A percentile compares a stretch with the other conserved stretches of the same genome.
Conservation (phyloP, 53 echinoderm and acorn worm genomes). For the Stichopus horrens region DNA sequence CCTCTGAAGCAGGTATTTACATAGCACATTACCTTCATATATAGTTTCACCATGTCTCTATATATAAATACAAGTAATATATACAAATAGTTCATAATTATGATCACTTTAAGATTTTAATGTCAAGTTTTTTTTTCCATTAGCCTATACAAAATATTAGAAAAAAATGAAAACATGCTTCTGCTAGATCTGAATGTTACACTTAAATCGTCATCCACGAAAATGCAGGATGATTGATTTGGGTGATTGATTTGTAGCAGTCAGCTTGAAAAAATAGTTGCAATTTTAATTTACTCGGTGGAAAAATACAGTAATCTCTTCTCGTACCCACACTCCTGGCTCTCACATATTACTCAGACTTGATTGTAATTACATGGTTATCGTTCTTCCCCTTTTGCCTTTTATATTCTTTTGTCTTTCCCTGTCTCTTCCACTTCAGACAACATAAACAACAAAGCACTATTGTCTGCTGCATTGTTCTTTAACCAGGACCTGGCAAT, state of each 20-base stretch:
- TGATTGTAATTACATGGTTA: too few species aligned
- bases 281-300: background rate
- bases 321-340: too few species aligned
- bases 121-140: background rate
- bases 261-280: background rate
- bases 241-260: background rate
- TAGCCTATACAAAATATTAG: background rate
- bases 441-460: too few species aligned
- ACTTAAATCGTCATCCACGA: background rate
- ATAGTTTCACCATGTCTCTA: conserved; percentile 14
- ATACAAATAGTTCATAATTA: background rate
- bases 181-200: background rate
- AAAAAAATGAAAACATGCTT: background rate
- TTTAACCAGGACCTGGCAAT: too few species aligned
- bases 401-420: too few species aligned
- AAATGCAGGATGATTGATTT: background rate
- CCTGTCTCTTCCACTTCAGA: too few species aligned
- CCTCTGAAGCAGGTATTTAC: background rate
- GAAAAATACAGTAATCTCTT: background rate
- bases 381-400: too few species aligned
- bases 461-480: too few species aligned
- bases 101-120: background rate
- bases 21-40: background rate
- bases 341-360: too few species aligned
- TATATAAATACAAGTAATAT: conserved; percentile 8